phyloP scores from a whole-genome alignment of 2,888 invertebrate species.

The Camptogramma bilineatum region DNA sequence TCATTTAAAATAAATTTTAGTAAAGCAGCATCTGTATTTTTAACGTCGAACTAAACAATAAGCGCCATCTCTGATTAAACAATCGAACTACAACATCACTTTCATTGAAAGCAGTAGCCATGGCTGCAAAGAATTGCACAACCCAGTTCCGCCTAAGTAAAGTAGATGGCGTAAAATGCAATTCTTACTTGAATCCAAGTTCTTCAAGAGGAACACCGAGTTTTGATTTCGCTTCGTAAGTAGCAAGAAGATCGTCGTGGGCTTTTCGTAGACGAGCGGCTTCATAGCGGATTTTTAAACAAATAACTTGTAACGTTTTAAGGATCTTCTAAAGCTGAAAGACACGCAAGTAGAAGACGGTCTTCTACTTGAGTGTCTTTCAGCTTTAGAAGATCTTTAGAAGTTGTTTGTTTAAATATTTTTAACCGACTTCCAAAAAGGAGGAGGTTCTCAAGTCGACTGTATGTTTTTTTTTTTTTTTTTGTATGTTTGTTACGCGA shows the following conservation, averaged over 20 bases:
- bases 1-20: not conserved
- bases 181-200: conserved; percentile 90
- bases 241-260: conserved; percentile 92
- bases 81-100: not conserved
- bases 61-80: conserved; percentile 9
- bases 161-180: conserved; percentile 51
- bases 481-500: too few species aligned
- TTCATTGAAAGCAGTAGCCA: conserved; percentile 1
- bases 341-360: too few species aligned
- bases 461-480: too few species aligned
- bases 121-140: not conserved
- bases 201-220: conserved; percentile 92
- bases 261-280: conserved; percentile 92
- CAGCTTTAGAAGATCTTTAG: conserved; percentile 87
- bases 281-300: conserved; percentile 94
- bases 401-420: too few species aligned
- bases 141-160: not conserved
- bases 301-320: too few species aligned
- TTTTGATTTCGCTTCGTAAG: conserved; percentile 91
- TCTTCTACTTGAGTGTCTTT: conserved; percentile 94
- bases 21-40: conserved; percentile 38
- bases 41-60: not conserved
- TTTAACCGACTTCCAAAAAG: too few species aligned
- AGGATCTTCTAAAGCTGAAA: too few species aligned
- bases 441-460: too few species aligned